Evolutionary conservation across 64 coral and sea anemone genomes (phyloP).

Genomic region (Dendronephthya gigantea): DNA sequence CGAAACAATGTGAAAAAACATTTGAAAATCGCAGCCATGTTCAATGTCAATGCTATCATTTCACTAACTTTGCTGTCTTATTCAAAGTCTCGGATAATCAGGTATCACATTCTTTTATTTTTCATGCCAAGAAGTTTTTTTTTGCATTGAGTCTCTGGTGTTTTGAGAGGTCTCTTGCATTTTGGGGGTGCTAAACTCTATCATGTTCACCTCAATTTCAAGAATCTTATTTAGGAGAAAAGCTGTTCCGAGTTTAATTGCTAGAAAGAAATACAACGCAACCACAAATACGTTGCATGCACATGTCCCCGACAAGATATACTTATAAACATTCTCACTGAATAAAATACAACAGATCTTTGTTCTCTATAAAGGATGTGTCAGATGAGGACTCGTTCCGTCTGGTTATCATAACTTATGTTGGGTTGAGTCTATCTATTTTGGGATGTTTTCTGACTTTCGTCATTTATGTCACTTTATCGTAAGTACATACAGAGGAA

Average conservation of each 20-base stretch:
- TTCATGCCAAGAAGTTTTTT: neutral
- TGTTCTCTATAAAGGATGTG: neutral
- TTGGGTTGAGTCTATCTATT: neutral
- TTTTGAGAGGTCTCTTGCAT: too few species aligned
- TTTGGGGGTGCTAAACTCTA: too few species aligned
- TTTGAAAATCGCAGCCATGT: neutral
- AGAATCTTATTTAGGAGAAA: too few species aligned
- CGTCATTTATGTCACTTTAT: neutral
- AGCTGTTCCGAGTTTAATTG: too few species aligned
- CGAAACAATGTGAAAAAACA: neutral
- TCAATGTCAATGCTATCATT: neutral
- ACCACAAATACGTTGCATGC: too few species aligned
- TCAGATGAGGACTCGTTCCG: neutral
- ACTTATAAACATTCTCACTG: too few species aligned
- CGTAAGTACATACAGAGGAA: too few species aligned
- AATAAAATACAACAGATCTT: too few species aligned
- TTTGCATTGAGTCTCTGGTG: too few species aligned
- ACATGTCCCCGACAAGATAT: too few species aligned
- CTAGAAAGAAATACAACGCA: too few species aligned
- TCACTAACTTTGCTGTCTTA: conserved; percentile 5
- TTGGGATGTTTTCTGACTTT: neutral
- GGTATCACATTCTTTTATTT: neutral
- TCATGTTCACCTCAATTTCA: too few species aligned
- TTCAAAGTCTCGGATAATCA: neutral
- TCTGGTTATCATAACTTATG: neutral